Evolutionary conservation across 1,140 invertebrate genomes (phyloP).

Genomic region (Drosophila virilis): DNA sequence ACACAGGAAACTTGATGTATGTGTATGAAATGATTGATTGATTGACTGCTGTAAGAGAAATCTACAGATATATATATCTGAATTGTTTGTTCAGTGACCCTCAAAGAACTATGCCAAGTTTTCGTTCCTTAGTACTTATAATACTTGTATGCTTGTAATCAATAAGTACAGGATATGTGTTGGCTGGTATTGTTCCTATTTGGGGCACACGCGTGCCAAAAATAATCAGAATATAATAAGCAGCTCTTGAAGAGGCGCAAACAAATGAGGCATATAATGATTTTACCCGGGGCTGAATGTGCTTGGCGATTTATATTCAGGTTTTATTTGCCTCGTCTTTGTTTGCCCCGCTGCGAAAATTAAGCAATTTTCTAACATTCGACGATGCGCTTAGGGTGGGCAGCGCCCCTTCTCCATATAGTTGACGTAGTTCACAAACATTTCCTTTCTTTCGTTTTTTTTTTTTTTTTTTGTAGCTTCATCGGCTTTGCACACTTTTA

Average conservation of each 20-base stretch:
- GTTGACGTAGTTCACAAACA: constrained; percentile 66
- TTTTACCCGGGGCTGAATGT: constrained; percentile 39
- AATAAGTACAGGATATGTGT: neutral
- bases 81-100: too few relatives aligned
- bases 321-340: constrained; percentile 17
- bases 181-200: neutral
- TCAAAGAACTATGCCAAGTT: neutral
- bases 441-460: constrained; percentile 55
- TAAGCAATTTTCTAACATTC: constrained; percentile 53
- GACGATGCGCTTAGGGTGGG: constrained; percentile 9
- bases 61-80: too few relatives aligned
- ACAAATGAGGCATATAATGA: constrained; percentile 80
- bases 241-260: constrained; percentile 72
- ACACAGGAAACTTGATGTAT: too few relatives aligned
- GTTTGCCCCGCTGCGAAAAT: constrained; percentile 43
- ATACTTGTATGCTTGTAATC: neutral
- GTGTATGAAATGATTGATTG: too few relatives aligned
- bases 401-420: constrained; percentile 24
- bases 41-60: too few relatives aligned
- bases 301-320: constrained; percentile 28
- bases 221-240: constrained; percentile 81
- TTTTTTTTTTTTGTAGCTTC: constrained; percentile 48
- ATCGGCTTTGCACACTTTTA: constrained; percentile 76
- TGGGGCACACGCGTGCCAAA: constrained; percentile 66
- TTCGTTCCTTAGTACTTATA: too few relatives aligned